Percentiles rank a stretch among this genome's conserved stretches.
phyloP scores from a whole-genome alignment of 2,797 vertebrate species.

The Borostomias antarcticus region DNA sequence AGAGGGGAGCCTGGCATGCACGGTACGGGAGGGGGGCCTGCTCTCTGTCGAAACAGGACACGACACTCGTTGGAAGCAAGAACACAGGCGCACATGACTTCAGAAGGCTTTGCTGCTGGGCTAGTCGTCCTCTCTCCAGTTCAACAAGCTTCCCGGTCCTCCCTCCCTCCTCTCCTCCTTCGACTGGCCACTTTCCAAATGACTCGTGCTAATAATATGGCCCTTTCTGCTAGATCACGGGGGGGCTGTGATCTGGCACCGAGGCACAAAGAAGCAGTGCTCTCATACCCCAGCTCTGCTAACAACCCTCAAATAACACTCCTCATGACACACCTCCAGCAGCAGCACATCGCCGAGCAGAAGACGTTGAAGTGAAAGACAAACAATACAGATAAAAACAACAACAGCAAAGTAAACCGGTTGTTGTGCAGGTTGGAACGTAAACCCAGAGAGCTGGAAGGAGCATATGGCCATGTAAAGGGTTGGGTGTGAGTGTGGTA shows the following conservation, averaged over 20 bases:
- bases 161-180: not conserved
- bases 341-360: too few relatives aligned
- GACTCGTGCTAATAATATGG: constrained; percentile 42
- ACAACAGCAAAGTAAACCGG: too few relatives aligned
- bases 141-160: not conserved
- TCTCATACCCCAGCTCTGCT: too few relatives aligned
- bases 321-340: not conserved
- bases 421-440: too few relatives aligned
- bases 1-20: not conserved
- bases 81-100: not conserved
- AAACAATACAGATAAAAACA: too few relatives aligned
- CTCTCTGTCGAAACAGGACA: too few relatives aligned
- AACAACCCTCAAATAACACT: not conserved
- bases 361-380: too few relatives aligned
- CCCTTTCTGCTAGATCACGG: constrained; percentile 20
- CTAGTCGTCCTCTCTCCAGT: not conserved
- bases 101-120: not conserved
- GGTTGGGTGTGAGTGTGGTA: too few relatives aligned
- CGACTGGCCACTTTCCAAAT: constrained; percentile 24
- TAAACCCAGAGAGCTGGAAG: too few relatives aligned
- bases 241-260: constrained; percentile 20
- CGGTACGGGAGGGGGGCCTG: too few relatives aligned
- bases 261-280: constrained; percentile 17
- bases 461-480: too few relatives aligned
- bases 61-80: not conserved